Evolutionary conservation across 2,888 invertebrate species (phyloP), one percentile per base, ranked within the genome.

Genomic region (Drosophila diplacantha): DNA sequence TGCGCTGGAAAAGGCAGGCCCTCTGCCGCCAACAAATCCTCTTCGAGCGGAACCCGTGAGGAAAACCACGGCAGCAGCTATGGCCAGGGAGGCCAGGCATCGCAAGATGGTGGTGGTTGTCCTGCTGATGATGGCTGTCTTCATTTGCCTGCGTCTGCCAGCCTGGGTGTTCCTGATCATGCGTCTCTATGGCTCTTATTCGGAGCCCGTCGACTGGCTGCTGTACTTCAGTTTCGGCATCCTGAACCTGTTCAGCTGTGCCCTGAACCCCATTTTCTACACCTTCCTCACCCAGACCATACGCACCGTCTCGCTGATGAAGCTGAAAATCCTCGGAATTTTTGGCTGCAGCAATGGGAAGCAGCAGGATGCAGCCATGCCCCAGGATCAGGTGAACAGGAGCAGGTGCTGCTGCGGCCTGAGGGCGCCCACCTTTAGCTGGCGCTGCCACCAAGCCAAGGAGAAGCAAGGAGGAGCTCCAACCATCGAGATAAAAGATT

Each of bases 201-300:
- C 80, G 18, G 74, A 80, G 38, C 75, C 74, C 29, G 41, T 78
- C 7, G 81, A 88, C 73, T 91, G 90, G 90, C 84, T 90, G 38
- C 65, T 90, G 11, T 89, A 90, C 71, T 90, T 89, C 57, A 69
- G 85, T n/a, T 89, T 91, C 5, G 89, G 90, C 11, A 80, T 89
- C 5, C 74, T 92, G n/a, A 90, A 90, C 6, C 78, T 91, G 37
- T 58, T 90, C 5, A 91, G 90, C 72, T 90, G 90, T 43, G 89
- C 89, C 0, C 61, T 91, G 24, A 91, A 92, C 87, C 92, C 92
- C 1, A 88, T 92, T 49, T 85, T 92, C 29, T 92, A 92, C 71
- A 90, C 91, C 3, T 92, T 91, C 71, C 85, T 92, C 8, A 89
- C 90, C 34, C 90, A 91, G 74, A 90, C 91, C 5, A 80, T 91